Evolutionary conservation across 2,797 vertebrate genomes (phyloP).

Genomic region (Sebastes umbrosus): DNA sequence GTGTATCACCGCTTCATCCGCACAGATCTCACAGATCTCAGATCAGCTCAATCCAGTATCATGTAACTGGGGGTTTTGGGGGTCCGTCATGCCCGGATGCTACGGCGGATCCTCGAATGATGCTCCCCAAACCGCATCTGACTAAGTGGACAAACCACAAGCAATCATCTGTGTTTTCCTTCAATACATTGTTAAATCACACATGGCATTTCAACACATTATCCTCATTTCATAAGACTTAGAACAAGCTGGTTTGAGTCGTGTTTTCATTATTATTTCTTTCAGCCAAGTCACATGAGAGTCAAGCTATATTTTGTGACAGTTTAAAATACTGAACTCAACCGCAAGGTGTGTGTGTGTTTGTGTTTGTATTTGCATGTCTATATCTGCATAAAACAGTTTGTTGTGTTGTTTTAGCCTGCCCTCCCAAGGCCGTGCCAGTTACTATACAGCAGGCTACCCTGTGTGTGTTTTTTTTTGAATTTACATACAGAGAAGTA

Average conservation of each 20-base stretch:
- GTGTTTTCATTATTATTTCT: neutral
- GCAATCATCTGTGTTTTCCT: too few relatives aligned
- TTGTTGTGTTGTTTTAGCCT: neutral
- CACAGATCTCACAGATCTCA: too few relatives aligned
- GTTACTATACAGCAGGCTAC: conserved; percentile 1
- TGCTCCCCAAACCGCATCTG: too few relatives aligned
- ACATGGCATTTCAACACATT: neutral
- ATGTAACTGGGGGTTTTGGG: too few relatives aligned
- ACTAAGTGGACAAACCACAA: too few relatives aligned
- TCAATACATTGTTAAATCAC: too few relatives aligned
- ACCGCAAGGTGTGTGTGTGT: neutral
- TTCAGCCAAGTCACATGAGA: neutral
- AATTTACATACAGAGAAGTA: neutral
- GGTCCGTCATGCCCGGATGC: too few relatives aligned
- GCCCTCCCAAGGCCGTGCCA: neutral
- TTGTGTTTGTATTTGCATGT: neutral
- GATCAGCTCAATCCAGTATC: too few relatives aligned
- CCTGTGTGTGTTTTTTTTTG: neutral
- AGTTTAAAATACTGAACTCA: neutral
- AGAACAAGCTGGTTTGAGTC: neutral
- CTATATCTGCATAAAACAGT: neutral
- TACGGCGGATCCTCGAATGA: too few relatives aligned
- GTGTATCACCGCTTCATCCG: too few relatives aligned
- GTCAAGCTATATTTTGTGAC: neutral
- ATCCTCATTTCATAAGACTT: neutral